Percentiles rank a stretch among this genome's conserved stretches.
Conservation (phyloP, 2,888 invertebrate species). For the Hirtodrosophila confusa region DNA sequence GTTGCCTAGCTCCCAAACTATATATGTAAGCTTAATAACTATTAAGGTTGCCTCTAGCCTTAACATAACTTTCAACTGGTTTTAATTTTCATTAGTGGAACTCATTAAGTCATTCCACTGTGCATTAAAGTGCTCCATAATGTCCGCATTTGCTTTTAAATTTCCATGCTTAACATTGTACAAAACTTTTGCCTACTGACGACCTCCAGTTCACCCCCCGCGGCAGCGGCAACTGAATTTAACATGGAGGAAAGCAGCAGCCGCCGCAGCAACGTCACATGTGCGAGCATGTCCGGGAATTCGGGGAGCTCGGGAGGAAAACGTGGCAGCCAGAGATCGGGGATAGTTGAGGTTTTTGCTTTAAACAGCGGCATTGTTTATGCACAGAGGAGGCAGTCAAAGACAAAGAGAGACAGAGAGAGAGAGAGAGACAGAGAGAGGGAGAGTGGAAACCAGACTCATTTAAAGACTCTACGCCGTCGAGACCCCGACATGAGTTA, state of each 20-base stretch:
- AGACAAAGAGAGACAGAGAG: background rate
- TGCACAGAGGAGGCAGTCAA: slow-evolving; percentile 16
- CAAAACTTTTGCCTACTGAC: slow-evolving; percentile 60
- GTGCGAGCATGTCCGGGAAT: slow-evolving; percentile 42
- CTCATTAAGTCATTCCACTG: slow-evolving; percentile 43
- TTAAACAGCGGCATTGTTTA: slow-evolving; percentile 66
- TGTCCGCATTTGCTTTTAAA: slow-evolving; percentile 66
- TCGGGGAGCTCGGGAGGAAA: slow-evolving; percentile 4
- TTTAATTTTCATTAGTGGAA: slow-evolving; percentile 20
- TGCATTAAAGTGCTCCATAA: slow-evolving; percentile 64
- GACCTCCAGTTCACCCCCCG: slow-evolving; percentile 5
- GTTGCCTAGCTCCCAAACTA: too few species aligned
- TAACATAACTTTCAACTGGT: background rate
- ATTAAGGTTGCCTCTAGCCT: background rate
- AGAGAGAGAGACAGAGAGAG: slow-evolving; percentile 2
- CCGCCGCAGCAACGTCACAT: slow-evolving; percentile 47
- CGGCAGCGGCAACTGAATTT: slow-evolving; percentile 50
- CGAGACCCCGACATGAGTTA: slow-evolving; percentile 67
- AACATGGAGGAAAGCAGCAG: slow-evolving; percentile 62
- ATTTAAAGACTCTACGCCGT: slow-evolving; percentile 59
- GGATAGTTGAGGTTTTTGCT: slow-evolving; percentile 49
- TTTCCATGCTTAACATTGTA: slow-evolving; percentile 48
- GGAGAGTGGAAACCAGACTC: slow-evolving; percentile 50
- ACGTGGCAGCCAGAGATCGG: slow-evolving; percentile 19
- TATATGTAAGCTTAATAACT: background rate